Conservation (phyloP, 1,140 invertebrate genomes). For the Hirudo medicinalis region DNA sequence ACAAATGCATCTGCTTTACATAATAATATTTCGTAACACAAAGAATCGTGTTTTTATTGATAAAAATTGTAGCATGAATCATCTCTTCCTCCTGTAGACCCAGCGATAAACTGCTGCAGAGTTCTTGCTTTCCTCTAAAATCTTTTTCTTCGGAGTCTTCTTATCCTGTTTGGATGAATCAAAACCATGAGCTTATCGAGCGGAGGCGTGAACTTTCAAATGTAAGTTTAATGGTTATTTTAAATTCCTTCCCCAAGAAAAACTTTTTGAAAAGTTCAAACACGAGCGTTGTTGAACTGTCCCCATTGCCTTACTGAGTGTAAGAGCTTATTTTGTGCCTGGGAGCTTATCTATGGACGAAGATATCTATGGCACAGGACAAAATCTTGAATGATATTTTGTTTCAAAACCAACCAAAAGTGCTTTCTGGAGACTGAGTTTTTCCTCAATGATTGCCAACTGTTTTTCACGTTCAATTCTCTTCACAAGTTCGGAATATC, state of each 20-base stretch:
- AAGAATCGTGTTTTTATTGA: neutral
- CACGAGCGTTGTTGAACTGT: too few species aligned
- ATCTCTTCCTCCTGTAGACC: constrained; percentile 69
- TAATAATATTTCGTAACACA: neutral
- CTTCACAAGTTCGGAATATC: constrained; percentile 65
- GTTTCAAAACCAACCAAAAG: constrained; percentile 43
- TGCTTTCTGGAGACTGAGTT: constrained; percentile 63
- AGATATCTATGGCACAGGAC: neutral
- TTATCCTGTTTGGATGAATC: constrained; percentile 43
- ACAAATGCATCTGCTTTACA: too few species aligned
- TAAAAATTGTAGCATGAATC: constrained; percentile 23
- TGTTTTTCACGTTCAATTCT: constrained; percentile 68
- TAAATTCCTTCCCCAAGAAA: too few species aligned
- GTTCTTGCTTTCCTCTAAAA: constrained; percentile 54
- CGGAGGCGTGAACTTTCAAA: too few species aligned
- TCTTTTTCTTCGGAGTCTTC: constrained; percentile 47
- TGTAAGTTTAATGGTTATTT: too few species aligned
- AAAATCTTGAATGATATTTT: neutral
- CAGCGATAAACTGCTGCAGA: constrained; percentile 70
- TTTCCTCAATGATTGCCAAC: constrained; percentile 63
- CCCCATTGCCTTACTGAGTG: too few species aligned
- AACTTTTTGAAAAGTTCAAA: too few species aligned
- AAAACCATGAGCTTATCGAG: constrained; percentile 4
- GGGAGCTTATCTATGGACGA: too few species aligned
- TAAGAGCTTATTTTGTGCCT: too few species aligned